These are phyloP conservation scores for Ligdia adustata DNA, from an alignment of 2,888 invertebrate genomes.

Conservation along the genomic window DNA sequence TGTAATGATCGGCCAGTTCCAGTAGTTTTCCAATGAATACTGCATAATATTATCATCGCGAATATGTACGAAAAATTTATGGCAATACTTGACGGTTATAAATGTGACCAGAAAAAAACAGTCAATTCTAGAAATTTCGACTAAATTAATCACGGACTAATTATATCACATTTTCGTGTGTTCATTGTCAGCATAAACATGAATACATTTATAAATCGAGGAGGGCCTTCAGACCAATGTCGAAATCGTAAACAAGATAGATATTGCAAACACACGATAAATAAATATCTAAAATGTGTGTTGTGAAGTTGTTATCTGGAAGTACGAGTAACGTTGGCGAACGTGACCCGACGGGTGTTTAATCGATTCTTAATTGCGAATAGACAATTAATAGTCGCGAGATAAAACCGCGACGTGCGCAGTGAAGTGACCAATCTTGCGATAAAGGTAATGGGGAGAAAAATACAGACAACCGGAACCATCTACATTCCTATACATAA, in stretches of 20 bases:
- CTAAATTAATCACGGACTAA: slow-evolving; percentile 9
- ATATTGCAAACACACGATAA: slow-evolving; percentile 42
- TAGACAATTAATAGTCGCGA: slow-evolving; percentile 66
- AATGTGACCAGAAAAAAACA: slow-evolving; percentile 24
- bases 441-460: slow-evolving; percentile 43
- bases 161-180: slow-evolving; percentile 14
- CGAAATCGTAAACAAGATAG: slow-evolving; percentile 35
- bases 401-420: slow-evolving; percentile 70
- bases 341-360: slow-evolving; percentile 69
- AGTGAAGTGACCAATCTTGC: slow-evolving; percentile 60
- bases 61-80: too few species aligned
- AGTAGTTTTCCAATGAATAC: too few species aligned
- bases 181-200: slow-evolving; percentile 21
- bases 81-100: too few species aligned
- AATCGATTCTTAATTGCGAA: slow-evolving; percentile 82
- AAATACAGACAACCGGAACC: slow-evolving; percentile 3
- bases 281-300: slow-evolving; percentile 33
- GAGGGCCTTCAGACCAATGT: slow-evolving; percentile 22
- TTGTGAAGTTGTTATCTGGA: slow-evolving; percentile 50
- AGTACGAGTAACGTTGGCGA: slow-evolving; percentile 67
- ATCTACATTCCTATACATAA: too few species aligned
- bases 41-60: too few species aligned
- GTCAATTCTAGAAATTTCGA: slow-evolving; percentile 22
- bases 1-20: too few species aligned
- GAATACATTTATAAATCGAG: slow-evolving; percentile 21